Percentiles rank a stretch among this genome's conserved stretches.
Conservation (phyloP, 2,113 vertebrate species). For the Synodontis membranacea region DNA sequence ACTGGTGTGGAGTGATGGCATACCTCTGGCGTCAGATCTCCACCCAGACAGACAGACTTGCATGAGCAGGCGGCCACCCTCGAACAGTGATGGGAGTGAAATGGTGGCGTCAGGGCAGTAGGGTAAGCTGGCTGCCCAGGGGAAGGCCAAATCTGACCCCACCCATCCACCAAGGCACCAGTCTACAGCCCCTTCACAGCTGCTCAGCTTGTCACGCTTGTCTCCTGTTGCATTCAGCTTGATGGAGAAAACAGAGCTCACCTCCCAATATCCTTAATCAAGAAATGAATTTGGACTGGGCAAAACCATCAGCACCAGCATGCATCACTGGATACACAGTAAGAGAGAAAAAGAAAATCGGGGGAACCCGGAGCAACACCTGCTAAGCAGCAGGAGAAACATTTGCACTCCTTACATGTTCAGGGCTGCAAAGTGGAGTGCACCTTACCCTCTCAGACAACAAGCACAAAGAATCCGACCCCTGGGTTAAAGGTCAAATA, state of each 20-base stretch:
- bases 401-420: conserved; percentile 58
- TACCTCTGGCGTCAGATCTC: conserved; percentile 42
- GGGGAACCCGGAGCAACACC: conserved; percentile 61
- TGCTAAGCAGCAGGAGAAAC: conserved; percentile 63
- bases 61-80: conserved; percentile 51
- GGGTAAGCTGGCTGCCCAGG: conserved; percentile 54
- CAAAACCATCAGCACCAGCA: conserved; percentile 59
- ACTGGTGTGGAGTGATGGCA: conserved; percentile 49
- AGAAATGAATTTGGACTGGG: conserved; percentile 52
- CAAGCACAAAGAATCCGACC: conserved; percentile 22
- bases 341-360: conserved; percentile 45
- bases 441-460: conserved; percentile 20
- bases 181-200: conserved; percentile 47
- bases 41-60: conserved; percentile 21
- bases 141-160: conserved; percentile 30
- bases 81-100: conserved; percentile 58
- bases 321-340: conserved; percentile 31
- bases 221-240: conserved; percentile 12
- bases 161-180: conserved; percentile 60
- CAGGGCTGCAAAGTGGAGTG: conserved; percentile 44
- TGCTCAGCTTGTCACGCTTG: conserved; percentile 50
- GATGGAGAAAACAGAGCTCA: conserved; percentile 50
- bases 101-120: conserved; percentile 50
- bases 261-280: conserved; percentile 46
- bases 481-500: conserved; percentile 36